Evolutionary conservation across 1,140 invertebrate species (phyloP).

Genomic region (Drosophila seguyi): DNA sequence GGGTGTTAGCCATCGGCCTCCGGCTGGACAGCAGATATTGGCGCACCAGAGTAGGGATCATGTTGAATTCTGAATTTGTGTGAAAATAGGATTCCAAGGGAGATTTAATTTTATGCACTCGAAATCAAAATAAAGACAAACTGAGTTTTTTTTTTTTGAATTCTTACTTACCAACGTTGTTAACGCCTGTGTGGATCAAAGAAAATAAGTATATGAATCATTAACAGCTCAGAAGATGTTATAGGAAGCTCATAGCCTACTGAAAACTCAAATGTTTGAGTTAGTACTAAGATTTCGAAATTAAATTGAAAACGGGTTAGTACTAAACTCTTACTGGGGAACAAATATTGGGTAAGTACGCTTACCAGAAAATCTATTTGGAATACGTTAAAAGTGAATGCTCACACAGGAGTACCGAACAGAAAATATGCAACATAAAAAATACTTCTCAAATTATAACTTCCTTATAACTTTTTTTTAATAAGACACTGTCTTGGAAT

Average conservation of each 20-base stretch:
- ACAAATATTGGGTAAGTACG: too few relatives aligned
- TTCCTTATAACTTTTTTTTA: too few relatives aligned
- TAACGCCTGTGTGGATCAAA: constrained; percentile 3
- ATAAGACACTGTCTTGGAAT: too few relatives aligned
- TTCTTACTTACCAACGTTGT: constrained; percentile 5
- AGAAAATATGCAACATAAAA: too few relatives aligned
- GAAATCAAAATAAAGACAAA: neutral
- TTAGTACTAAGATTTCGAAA: neutral
- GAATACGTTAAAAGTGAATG: too few relatives aligned
- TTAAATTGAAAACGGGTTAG: too few relatives aligned
- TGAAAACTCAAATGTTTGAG: neutral
- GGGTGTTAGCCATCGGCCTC: constrained; percentile 15
- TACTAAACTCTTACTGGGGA: too few relatives aligned
- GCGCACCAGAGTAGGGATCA: constrained; percentile 37
- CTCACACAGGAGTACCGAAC: too few relatives aligned
- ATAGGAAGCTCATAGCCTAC: constrained; percentile 17
- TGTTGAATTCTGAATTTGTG: constrained; percentile 10
- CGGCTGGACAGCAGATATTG: constrained; percentile 19
- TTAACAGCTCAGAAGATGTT: neutral
- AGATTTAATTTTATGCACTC: neutral
- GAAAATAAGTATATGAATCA: constrained; percentile 14
- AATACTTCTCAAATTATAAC: too few relatives aligned
- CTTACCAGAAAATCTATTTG: too few relatives aligned
- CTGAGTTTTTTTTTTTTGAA: too few relatives aligned
- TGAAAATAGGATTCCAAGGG: neutral